Conservation (phyloP, 2,113 vertebrate genomes). For the Pluvialis apricaria region DNA sequence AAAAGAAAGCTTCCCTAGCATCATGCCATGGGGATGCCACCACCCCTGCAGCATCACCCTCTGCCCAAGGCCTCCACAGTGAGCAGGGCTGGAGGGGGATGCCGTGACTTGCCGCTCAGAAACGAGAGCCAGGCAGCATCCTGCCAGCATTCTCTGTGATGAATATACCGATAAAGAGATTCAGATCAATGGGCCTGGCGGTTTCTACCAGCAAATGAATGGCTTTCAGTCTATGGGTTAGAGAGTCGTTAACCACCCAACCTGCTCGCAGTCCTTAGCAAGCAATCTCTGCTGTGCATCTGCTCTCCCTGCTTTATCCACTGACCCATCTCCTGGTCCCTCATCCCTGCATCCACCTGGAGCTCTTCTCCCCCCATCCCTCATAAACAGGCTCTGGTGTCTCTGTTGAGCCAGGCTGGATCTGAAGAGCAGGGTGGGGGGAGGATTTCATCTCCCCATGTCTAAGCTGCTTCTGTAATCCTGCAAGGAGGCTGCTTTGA, state of each 20-base stretch:
- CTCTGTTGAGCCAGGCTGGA: not conserved
- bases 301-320: not conserved
- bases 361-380: not conserved
- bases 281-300: not conserved
- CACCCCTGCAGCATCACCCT: not conserved
- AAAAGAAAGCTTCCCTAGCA: not conserved
- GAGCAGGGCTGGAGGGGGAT: not conserved
- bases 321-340: not conserved
- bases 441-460: not conserved
- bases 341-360: not conserved
- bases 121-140: not conserved
- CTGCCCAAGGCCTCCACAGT: not conserved
- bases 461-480: not conserved
- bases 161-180: conserved; percentile 32
- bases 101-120: not conserved
- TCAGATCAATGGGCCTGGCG: not conserved
- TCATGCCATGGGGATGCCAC: accelerated
- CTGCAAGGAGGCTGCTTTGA: not conserved
- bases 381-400: not conserved
- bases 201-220: conserved; percentile 3
- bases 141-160: not conserved
- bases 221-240: not conserved
- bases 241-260: not conserved
- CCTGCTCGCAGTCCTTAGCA: not conserved
- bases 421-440: not conserved